Conservation (phyloP, 2,797 vertebrate species). For the Erithacus rubecula region DNA sequence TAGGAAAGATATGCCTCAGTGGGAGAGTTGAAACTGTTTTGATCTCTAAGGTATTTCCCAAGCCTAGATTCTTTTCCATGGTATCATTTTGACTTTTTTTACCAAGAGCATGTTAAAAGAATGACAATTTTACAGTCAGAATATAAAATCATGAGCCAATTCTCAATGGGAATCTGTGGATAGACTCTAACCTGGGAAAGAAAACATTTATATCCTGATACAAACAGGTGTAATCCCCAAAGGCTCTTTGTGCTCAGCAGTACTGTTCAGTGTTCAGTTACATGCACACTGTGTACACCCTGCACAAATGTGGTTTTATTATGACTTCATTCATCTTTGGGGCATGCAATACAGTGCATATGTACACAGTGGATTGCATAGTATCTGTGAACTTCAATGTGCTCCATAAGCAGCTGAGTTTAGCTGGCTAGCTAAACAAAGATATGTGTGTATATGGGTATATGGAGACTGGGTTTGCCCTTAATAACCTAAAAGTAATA, state of each 20-base stretch:
- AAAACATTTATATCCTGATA: constrained; percentile 30
- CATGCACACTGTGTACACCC: background rate
- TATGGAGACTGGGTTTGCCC: background rate
- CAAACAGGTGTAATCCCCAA: constrained; percentile 35
- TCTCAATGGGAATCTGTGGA: background rate
- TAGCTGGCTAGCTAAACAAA: background rate
- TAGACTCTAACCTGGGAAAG: constrained; percentile 10
- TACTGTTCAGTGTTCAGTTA: background rate
- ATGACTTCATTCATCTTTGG: background rate
- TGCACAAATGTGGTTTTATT: background rate
- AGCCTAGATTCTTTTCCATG: background rate
- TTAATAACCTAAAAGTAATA: background rate
- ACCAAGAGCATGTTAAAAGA: background rate
- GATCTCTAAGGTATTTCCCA: constrained; percentile 17
- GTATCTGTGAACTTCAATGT: background rate
- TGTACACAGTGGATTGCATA: background rate
- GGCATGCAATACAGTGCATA: no score
- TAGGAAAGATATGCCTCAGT: background rate
- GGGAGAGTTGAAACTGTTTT: constrained; percentile 17
- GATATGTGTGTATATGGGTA: background rate
- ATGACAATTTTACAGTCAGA: constrained; percentile 29
- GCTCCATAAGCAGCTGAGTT: background rate
- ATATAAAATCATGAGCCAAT: constrained; percentile 30
- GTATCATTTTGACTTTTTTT: constrained; percentile 4
- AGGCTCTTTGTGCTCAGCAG: background rate